Evolutionary conservation across 2,797 vertebrate genomes (phyloP), one percentile per base, ranked within the genome.

Genomic region (Tragopan temminckii): DNA sequence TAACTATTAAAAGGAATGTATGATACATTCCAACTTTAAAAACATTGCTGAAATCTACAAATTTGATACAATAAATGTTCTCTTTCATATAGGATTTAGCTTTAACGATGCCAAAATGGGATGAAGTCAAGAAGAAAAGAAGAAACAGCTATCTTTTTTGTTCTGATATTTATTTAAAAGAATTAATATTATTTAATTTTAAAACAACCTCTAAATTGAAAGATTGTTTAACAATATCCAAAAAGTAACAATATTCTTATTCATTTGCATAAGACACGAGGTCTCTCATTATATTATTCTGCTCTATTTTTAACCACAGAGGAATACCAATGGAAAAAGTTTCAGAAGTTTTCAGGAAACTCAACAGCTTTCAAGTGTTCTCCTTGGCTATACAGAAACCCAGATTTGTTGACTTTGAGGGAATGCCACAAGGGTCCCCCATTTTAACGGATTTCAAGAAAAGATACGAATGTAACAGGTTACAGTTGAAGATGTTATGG

Each of bases 1-100:
- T 85, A 77, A 80, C 69, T 85, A 89, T 83, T 72, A 36, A 72
- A 88, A 88, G 45, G 53, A 93, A 63, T 86, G 21, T 46, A 40
- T 43, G 31, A 63, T 48, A 80, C 25, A 59, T 80, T 87, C 9
- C 58, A 85, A 83, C 63, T 80, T 46, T 17, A 38, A 93, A 91
- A 88, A 72, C 21, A 63, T 59, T 19, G 88, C 42, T 43, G 25
- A 83, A 72, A 33, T 80, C 68, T 17, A 71, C 21, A 90, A 76
- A 72, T 77, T 36, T 62, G 25, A 84, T 71, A 29, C 36, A 82
- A 67, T 14, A 80, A 75, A 69, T 71, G 35, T 20, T 80, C 13
- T 50, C 71, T 85, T 58, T 33, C 66, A 43, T 23, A 75, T 0
- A 62, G 2, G 21, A n/a, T 53, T 68, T 2, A 75, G 25, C 23